Evolutionary conservation across 2,888 invertebrate genomes (phyloP), one percentile per base, ranked within the genome.

Genomic region (Eupithecia subfuscata): DNA sequence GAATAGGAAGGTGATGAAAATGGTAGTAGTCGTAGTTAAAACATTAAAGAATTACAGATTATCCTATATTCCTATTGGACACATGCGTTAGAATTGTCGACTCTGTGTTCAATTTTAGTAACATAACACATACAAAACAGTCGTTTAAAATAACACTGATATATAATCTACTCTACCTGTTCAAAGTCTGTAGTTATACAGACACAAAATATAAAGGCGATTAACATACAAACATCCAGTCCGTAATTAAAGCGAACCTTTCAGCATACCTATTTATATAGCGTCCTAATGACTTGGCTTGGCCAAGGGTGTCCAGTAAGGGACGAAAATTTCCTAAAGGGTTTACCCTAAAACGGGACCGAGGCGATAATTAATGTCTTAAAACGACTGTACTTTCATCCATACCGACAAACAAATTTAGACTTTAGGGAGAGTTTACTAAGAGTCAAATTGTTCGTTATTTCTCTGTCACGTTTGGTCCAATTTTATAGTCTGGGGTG

Each of bases 281-380:
- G 88, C 40, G 5, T 89, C 88, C 91, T 94, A 94, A 94, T 94
- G 94, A 93, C 92, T 90, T 79, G 76, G 89, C 89, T 89, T 88
- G 89, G 92, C 90, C 88, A 86, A 87, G 94, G 95, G 94, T 94
- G 94, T 93, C 94, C 94, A 92, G 90, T 84, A 85, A 90, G 90
- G 92, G 91, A 90, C 92, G 92, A 92, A 93, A 92, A 90, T 90
- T 92, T 93, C 90, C 90, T 84, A 93, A 95, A 94, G 94, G 94
- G 94, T 94, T 88, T 92, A 89, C 93, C 92, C 92, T 91, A 91
- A 92, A 92, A 89, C 90, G 91, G 92, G 91, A 89, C 86, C 87
- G 86, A 85, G 85, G 87, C 89, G 90, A 93, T 94, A 94, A 95
- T 95, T 94, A 94, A 92, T 93, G 93, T 91, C 86, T 84, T 88